These are phyloP conservation scores for Phengaris arion DNA, from an alignment of 2,888 invertebrate genomes.

Conservation along the genomic window DNA sequence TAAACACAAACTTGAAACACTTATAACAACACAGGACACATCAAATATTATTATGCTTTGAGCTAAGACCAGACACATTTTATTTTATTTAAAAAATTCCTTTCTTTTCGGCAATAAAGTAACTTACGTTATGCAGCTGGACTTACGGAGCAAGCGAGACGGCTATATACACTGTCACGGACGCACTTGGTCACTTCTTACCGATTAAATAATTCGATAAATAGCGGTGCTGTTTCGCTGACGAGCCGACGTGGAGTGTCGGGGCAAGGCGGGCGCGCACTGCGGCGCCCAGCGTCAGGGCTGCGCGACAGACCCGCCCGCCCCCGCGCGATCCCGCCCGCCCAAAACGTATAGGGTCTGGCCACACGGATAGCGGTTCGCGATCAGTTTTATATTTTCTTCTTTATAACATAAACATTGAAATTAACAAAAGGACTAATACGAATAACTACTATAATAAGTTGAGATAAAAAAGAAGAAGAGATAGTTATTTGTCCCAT, in stretches of 20 bases:
- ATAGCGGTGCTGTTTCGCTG: slow-evolving; percentile 69
- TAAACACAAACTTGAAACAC: no score
- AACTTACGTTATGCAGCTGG: slow-evolving; percentile 12
- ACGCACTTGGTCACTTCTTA: slow-evolving; percentile 54
- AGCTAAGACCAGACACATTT: slow-evolving; percentile 14
- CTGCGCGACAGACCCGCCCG: slow-evolving; percentile 45
- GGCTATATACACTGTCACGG: slow-evolving; percentile 21
- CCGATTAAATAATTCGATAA: slow-evolving; percentile 73
- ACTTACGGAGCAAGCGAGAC: slow-evolving; percentile 10
- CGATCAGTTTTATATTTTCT: neutral
- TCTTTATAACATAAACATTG: no score
- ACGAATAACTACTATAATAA: no score
- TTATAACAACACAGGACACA: no score
- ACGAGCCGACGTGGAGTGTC: slow-evolving; percentile 80
- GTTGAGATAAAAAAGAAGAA: no score
- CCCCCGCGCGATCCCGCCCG: slow-evolving; percentile 42
- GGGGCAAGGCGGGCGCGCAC: slow-evolving; percentile 77
- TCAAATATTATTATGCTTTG: no score
- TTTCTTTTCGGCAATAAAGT: neutral
- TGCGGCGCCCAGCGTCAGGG: slow-evolving; percentile 53
- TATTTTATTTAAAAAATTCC: no score
- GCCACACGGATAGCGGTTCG: neutral
- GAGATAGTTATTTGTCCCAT: no score
- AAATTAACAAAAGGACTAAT: no score
- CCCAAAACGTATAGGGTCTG: neutral